Conservation (phyloP, 2,888 invertebrate species). For the Thecocarcelia acutangulata region DNA sequence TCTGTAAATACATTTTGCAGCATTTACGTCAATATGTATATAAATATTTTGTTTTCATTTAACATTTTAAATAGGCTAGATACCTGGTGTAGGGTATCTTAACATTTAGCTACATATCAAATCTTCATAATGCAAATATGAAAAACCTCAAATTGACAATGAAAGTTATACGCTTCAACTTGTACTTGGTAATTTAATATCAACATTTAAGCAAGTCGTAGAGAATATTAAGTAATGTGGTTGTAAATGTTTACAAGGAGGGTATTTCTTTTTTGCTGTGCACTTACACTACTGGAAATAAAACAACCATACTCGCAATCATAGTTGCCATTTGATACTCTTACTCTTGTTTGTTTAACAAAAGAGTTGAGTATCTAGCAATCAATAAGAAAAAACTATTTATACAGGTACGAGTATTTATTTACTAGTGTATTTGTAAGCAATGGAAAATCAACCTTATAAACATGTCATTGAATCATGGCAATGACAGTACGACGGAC, state of each 20-base stretch:
- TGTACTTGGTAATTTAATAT: slow-evolving; percentile 63
- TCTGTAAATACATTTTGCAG: too few species aligned
- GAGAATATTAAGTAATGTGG: slow-evolving; percentile 5
- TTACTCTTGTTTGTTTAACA: neutral
- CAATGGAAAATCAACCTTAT: slow-evolving; percentile 50
- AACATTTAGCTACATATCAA: slow-evolving; percentile 4
- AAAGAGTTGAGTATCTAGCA: neutral
- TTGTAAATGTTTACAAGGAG: slow-evolving; percentile 19
- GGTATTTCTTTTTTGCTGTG: neutral
- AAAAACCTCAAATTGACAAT: slow-evolving; percentile 65
- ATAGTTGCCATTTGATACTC: slow-evolving; percentile 34
- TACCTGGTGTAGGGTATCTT: neutral
- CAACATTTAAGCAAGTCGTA: slow-evolving; percentile 55
- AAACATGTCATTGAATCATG: slow-evolving; percentile 59
- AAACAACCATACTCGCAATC: slow-evolving; percentile 16
- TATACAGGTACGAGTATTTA: neutral
- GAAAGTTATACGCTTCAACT: slow-evolving; percentile 58
- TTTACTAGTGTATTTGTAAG: neutral
- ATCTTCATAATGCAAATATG: slow-evolving; percentile 36
- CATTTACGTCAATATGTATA: too few species aligned
- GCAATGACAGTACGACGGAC: slow-evolving; percentile 49
- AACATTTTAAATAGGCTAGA: too few species aligned
- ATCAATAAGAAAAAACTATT: neutral
- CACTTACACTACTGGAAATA: neutral
- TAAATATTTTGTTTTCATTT: too few species aligned